phyloP scores from a whole-genome alignment of 53 echinoderm and acorn worm genomes.

The Temnopleurus reevesii region DNA sequence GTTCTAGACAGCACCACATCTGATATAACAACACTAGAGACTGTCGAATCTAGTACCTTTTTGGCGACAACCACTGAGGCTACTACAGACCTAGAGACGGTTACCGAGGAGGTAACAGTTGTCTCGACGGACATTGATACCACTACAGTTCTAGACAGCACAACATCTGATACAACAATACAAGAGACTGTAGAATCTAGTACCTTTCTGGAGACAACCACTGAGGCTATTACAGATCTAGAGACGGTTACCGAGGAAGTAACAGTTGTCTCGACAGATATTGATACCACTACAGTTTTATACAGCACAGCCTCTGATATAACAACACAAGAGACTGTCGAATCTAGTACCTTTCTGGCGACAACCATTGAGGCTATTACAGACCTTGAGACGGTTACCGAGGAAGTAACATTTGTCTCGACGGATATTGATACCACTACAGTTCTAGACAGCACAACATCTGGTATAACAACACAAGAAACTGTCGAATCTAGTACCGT shows the following conservation, averaged over 20 bases:
- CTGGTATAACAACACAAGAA: background rate
- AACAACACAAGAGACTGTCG: background rate
- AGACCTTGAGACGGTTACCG: background rate
- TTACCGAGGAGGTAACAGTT: background rate
- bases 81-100: background rate
- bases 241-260: too few relatives aligned
- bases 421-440: background rate
- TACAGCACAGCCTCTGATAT: too few relatives aligned
- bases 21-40: background rate
- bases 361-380: background rate
- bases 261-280: too few relatives aligned
- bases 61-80: background rate
- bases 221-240: background rate
- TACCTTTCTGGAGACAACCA: background rate
- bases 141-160: background rate
- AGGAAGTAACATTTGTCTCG: background rate
- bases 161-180: background rate
- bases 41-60: background rate
- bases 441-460: background rate
- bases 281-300: too few relatives aligned
- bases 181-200: background rate
- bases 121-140: background rate
- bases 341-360: background rate
- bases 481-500: background rate
- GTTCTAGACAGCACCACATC: background rate